phyloP scores from a whole-genome alignment of 1,140 invertebrate species.

The Pseudomyrmex concolor region DNA sequence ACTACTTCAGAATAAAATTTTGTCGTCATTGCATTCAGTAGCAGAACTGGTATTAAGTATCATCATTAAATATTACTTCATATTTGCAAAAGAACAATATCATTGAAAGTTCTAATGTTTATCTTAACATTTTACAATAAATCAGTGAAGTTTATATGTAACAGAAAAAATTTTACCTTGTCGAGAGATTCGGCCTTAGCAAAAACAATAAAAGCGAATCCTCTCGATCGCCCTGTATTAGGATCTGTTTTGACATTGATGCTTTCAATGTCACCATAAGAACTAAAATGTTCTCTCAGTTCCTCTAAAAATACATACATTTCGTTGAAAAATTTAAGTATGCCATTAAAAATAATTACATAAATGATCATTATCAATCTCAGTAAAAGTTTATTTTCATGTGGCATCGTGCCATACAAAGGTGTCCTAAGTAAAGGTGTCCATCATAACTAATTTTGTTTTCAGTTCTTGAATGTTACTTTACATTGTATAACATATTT shows the following conservation, averaged over 20 bases:
- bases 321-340: not conserved
- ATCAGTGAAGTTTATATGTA: not conserved
- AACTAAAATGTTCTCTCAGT: constrained; percentile 94
- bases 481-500: not conserved
- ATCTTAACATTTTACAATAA: constrained; percentile 31
- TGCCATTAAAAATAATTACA: constrained; percentile 41
- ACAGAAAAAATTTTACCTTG: constrained; percentile 87
- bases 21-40: constrained; percentile 82
- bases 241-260: constrained; percentile 97
- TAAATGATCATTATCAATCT: constrained; percentile 24
- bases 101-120: constrained; percentile 13
- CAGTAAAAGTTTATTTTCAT: constrained; percentile 76
- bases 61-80: constrained; percentile 67
- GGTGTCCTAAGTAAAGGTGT: constrained; percentile 81
- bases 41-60: constrained; percentile 83
- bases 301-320: constrained; percentile 91
- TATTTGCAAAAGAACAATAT: constrained; percentile 13
- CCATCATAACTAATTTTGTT: constrained; percentile 72
- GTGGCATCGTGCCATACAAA: constrained; percentile 79
- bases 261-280: constrained; percentile 96
- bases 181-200: constrained; percentile 94
- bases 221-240: constrained; percentile 94
- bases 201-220: constrained; percentile 98
- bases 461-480: constrained; percentile 16
- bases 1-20: constrained; percentile 63